phyloP scores from a whole-genome alignment of 2,888 invertebrate genomes.

The Nowickia ferox region DNA sequence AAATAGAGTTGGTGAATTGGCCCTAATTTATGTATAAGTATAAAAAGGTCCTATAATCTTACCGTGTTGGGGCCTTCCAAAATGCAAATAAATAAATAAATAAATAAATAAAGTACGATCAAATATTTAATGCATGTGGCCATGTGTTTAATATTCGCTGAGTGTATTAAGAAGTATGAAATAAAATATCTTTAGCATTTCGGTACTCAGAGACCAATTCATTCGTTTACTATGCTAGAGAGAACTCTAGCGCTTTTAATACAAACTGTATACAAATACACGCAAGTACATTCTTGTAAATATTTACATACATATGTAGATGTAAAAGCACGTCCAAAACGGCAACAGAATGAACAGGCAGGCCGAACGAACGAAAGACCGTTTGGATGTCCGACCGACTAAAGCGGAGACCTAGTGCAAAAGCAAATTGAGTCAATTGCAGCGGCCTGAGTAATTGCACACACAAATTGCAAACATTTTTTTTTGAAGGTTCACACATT shows the following conservation, averaged over 20 bases:
- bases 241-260: conserved; percentile 19
- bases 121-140: not conserved
- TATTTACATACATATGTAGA: not conserved
- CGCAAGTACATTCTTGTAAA: not conserved
- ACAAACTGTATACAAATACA: not conserved
- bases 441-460: conserved; percentile 53
- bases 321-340: not conserved
- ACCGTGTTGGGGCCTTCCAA: too few relatives aligned
- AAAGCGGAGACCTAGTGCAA: conserved; percentile 32
- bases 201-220: conserved; percentile 22
- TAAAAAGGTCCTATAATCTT: too few relatives aligned
- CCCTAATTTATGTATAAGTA: too few relatives aligned
- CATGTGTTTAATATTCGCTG: not conserved
- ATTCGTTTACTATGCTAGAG: not conserved
- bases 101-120: not conserved
- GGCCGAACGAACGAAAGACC: conserved; percentile 46
- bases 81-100: not conserved
- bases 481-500: not conserved
- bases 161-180: conserved; percentile 36
- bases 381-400: conserved; percentile 28
- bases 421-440: conserved; percentile 58
- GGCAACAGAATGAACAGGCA: not conserved
- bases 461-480: conserved; percentile 14
- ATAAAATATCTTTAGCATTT: conserved; percentile 24
- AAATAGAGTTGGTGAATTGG: too few relatives aligned